Evolutionary conservation across 2,888 invertebrate species (phyloP), one percentile per base, ranked within the genome.

Genomic region (Drosophila prolongata): DNA sequence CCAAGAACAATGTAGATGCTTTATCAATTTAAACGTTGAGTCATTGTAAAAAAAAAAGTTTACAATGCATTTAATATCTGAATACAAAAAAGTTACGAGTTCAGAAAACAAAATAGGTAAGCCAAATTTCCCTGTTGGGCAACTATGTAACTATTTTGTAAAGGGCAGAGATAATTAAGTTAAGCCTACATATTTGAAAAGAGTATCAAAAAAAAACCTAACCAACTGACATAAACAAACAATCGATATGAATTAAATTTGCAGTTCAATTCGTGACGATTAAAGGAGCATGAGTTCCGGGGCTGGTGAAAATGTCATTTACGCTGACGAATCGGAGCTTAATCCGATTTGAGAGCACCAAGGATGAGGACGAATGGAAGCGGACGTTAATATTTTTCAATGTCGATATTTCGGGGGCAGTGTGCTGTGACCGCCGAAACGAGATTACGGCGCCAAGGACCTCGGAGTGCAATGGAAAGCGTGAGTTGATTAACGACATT

Each of bases 331-430:
- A n/a, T 16, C 66, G 9, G 8, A 75, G 69, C 47, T 37, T 49
- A 43, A 40, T 73, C 9, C 43, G 46, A 38, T 52, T 54, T 43
- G 47, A 40, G 14, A 16, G 53, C 44, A 27, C 53, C 11, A 56
- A 57, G n/a, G 30, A 38, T 9, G 59, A 66, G 16, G 68, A 79
- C 38, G 57, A 61, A 27, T 37, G 54, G 40, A 54, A 40, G 14
- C 54, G 55, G 42, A 59, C 76, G 10, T 80, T 76, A 8, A 73
- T 82, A 80, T 73, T 60, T 19, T 74, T 84, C 6, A 79, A 72
- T 38, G 60, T 81, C 49, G 81, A 72, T 49, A 50, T 84, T 14
- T 72, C 58, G 27, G 55, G 74, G 24, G 56, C 35, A 44, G 19
- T 58, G 13, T 42, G 46, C 4, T 60, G 47, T 9, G 52, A 58